Conservation (phyloP, 2,888 invertebrate species). For the Eupithecia inturbata region DNA sequence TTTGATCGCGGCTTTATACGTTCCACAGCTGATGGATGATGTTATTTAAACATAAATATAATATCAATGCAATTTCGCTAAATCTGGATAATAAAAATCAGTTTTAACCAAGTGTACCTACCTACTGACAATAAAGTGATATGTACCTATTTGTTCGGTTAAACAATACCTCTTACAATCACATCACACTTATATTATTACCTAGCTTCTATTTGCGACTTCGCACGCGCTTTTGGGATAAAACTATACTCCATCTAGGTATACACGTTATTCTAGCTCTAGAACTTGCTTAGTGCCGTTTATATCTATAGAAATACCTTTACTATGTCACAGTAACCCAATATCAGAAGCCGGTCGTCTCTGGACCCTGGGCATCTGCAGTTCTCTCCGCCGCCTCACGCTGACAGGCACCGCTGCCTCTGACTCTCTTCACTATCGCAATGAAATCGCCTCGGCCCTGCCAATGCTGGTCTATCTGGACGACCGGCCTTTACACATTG, state of each 20-base stretch:
- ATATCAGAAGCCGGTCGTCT: constrained; percentile 69
- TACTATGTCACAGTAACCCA: constrained; percentile 62
- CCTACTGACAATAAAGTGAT: too few species aligned
- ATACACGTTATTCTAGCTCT: background rate
- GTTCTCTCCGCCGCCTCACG: constrained; percentile 65
- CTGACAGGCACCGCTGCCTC: constrained; percentile 65
- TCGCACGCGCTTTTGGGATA: too few species aligned
- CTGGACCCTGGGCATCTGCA: constrained; percentile 76
- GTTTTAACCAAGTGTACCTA: background rate
- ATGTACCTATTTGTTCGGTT: too few species aligned
- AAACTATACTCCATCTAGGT: background rate
- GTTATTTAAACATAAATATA: background rate
- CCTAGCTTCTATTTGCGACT: background rate
- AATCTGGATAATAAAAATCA: too few species aligned
- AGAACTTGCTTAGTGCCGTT: background rate
- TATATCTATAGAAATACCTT: background rate
- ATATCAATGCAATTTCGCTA: background rate
- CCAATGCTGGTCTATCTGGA: constrained; percentile 73
- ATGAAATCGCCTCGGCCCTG: constrained; percentile 61
- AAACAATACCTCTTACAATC: too few species aligned
- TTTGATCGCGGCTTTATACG: background rate
- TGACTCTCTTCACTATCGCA: constrained; percentile 60
- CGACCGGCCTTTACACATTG: constrained; percentile 63
- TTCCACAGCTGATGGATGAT: background rate
- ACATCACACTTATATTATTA: too few species aligned